Conservation (phyloP, 2,797 vertebrate genomes). For the Gadopsis bispinosus region DNA sequence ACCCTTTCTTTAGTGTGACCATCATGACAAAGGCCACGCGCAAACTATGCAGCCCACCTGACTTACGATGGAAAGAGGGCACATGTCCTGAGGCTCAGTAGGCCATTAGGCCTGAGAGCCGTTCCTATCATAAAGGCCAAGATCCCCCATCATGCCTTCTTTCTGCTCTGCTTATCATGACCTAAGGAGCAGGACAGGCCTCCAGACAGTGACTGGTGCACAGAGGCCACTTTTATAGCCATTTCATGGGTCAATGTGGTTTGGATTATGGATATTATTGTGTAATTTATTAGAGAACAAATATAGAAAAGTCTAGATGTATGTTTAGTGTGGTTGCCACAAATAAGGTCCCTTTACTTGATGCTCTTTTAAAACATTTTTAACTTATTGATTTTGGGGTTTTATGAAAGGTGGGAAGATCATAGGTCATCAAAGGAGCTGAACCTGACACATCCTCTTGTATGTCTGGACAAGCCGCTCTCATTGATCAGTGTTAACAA, state of each 20-base stretch:
- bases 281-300: slow-evolving; percentile 86
- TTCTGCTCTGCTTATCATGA: slow-evolving; percentile 77
- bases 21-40: slow-evolving; percentile 74
- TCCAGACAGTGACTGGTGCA: slow-evolving; percentile 75
- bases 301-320: slow-evolving; percentile 82
- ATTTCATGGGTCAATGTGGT: slow-evolving; percentile 79
- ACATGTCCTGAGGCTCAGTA: slow-evolving; percentile 61
- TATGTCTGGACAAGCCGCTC: slow-evolving; percentile 29
- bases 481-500: slow-evolving; percentile 33
- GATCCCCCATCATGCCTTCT: slow-evolving; percentile 81
- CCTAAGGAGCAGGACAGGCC: slow-evolving; percentile 74
- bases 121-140: slow-evolving; percentile 76
- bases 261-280: slow-evolving; percentile 81
- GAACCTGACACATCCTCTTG: slow-evolving; percentile 32
- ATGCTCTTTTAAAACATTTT: slow-evolving; percentile 76
- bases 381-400: slow-evolving; percentile 62
- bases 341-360: slow-evolving; percentile 89
- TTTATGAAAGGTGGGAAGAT: slow-evolving; percentile 37
- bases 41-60: slow-evolving; percentile 86
- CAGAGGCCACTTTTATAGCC: slow-evolving; percentile 79
- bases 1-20: slow-evolving; percentile 74
- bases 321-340: slow-evolving; percentile 85
- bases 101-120: slow-evolving; percentile 64
- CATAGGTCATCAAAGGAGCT: slow-evolving; percentile 49
- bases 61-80: slow-evolving; percentile 75